Conservation (phyloP, 2,113 vertebrate genomes). For the Hucho hucho region DNA sequence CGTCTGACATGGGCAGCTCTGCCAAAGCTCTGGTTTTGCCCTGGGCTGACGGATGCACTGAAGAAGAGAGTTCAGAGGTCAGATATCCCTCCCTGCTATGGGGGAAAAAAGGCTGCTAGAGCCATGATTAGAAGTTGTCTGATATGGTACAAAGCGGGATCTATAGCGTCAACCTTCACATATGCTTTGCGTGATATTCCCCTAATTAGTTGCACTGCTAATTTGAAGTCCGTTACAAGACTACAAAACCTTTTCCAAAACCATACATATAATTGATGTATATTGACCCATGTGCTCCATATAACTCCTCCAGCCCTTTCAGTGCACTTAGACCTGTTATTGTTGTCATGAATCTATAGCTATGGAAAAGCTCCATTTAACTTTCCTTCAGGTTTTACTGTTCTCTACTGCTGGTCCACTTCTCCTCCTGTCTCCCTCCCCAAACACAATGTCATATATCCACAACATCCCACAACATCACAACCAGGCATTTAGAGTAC, state of each 20-base stretch:
- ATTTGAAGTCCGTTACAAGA: too few relatives aligned
- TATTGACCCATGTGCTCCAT: too few relatives aligned
- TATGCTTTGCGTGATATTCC: too few relatives aligned
- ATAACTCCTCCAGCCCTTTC: too few relatives aligned
- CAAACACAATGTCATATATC: background rate
- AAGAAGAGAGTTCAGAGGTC: conserved; percentile 13
- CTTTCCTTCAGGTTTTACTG: conserved; percentile 10
- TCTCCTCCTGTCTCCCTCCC: background rate
- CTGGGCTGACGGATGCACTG: conserved; percentile 5
- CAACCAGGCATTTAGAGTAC: background rate
- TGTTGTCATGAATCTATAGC: background rate
- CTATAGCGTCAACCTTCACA: too few relatives aligned
- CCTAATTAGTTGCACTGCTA: too few relatives aligned
- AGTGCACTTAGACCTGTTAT: too few relatives aligned
- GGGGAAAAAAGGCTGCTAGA: background rate
- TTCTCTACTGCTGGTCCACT: background rate
- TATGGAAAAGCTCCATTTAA: conserved; percentile 9
- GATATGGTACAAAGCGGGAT: too few relatives aligned
- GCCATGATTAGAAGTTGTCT: background rate
- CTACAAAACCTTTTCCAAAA: too few relatives aligned
- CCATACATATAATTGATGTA: too few relatives aligned
- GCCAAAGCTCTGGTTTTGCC: conserved; percentile 20
- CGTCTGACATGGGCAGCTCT: conserved; percentile 56
- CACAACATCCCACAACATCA: background rate
- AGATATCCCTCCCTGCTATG: background rate